Evolutionary conservation across 2,113 vertebrate genomes (phyloP).

Genomic region (Daubentonia madagascariensis): DNA sequence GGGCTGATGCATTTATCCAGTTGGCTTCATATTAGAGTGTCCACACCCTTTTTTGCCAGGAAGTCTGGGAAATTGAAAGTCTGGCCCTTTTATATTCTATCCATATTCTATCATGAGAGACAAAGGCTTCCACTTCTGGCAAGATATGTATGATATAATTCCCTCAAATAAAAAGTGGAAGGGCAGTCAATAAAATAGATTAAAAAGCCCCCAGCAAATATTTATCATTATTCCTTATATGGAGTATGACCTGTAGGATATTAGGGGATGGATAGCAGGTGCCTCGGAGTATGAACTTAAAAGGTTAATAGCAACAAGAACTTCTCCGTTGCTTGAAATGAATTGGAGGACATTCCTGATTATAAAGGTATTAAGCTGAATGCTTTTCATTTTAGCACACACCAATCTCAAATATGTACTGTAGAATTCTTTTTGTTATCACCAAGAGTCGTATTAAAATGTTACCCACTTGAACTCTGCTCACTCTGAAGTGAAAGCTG

Average conservation of each 20-base stretch:
- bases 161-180: background rate
- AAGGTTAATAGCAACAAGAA: background rate
- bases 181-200: background rate
- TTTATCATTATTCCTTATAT: background rate
- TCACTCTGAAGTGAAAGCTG: constrained; percentile 24
- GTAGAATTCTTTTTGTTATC: background rate
- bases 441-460: background rate
- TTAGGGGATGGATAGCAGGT: background rate
- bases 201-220: background rate
- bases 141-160: background rate
- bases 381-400: background rate
- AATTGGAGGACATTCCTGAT: background rate
- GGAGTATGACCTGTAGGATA: background rate
- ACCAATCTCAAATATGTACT: background rate
- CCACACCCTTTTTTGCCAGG: background rate
- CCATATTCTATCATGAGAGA: background rate
- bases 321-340: background rate
- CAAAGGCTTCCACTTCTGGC: background rate
- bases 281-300: background rate
- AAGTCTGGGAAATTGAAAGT: background rate
- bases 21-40: background rate
- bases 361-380: background rate
- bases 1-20: rapidly evolving
- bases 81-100: background rate
- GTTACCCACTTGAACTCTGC: background rate